These are phyloP conservation scores for Aethes cnicana DNA, from an alignment of 2,888 invertebrate genomes.

Conservation along the genomic window DNA sequence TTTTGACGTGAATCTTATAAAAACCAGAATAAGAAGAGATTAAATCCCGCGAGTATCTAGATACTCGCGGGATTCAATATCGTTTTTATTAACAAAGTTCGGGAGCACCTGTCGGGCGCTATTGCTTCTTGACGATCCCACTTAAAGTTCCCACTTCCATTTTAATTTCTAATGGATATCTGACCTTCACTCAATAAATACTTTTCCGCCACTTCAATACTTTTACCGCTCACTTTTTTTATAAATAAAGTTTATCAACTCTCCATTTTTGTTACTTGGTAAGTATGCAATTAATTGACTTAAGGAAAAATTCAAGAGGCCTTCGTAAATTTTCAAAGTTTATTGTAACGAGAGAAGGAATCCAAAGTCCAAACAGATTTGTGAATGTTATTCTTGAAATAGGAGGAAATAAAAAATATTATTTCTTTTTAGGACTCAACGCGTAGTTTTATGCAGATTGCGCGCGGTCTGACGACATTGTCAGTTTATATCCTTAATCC, in stretches of 20 bases:
- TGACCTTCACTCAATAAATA: constrained; percentile 26
- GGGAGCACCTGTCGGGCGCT: constrained; percentile 44
- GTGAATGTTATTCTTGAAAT: constrained; percentile 13
- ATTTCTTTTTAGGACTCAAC: constrained; percentile 8
- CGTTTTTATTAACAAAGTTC: constrained; percentile 57
- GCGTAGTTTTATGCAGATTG: constrained; percentile 16
- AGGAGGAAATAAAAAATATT: constrained; percentile 15
- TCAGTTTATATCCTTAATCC: constrained; percentile 3
- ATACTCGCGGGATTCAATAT: constrained; percentile 43
- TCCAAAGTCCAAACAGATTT: constrained; percentile 5
- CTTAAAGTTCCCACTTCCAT: constrained; percentile 45
- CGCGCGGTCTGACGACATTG: not conserved
- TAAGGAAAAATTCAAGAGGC: constrained; percentile 1
- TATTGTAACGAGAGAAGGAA: constrained; percentile 22
- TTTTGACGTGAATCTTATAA: constrained; percentile 32
- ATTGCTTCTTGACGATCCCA: constrained; percentile 42
- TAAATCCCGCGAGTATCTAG: constrained; percentile 39
- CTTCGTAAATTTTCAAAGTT: constrained; percentile 22
- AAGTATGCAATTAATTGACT: no score
- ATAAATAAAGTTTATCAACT: constrained; percentile 13
- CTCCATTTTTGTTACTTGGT: constrained; percentile 4
- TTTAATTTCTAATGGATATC: constrained; percentile 45
- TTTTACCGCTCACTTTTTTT: constrained; percentile 14
- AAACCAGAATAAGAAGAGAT: constrained; percentile 33
- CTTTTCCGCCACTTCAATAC: constrained; percentile 13